These are phyloP conservation scores for Picathartes gymnocephalus DNA, from an alignment of 2,113 vertebrate genomes.

Conservation along the genomic window DNA sequence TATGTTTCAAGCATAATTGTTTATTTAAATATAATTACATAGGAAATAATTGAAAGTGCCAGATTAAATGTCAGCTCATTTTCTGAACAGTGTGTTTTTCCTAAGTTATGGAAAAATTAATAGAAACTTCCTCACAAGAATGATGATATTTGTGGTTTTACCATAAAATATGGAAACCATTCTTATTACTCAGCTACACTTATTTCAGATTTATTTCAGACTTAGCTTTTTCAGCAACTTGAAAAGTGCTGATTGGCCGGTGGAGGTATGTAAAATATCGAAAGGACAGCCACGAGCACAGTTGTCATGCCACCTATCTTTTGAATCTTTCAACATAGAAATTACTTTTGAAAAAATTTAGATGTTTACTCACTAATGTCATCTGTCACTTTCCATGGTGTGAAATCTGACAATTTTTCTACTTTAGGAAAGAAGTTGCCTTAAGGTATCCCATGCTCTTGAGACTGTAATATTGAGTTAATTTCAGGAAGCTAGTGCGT, in stretches of 20 bases:
- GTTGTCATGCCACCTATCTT: neutral
- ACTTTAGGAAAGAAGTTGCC: neutral
- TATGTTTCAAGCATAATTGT: neutral
- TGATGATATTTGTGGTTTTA: neutral
- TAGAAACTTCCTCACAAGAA: neutral
- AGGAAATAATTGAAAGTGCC: neutral
- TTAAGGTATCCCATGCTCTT: neutral
- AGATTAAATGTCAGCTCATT: neutral
- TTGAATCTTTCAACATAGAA: neutral
- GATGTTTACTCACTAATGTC: neutral
- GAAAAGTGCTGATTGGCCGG: neutral
- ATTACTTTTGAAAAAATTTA: neutral
- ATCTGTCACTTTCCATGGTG: neutral
- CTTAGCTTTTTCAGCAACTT: neutral
- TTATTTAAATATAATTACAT: neutral
- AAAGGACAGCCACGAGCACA: neutral
- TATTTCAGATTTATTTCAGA: neutral
- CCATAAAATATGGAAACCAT: neutral
- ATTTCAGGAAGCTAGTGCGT: neutral
- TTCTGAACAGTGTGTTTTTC: neutral
- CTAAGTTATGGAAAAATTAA: neutral
- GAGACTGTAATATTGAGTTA: neutral
- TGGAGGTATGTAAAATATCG: neutral
- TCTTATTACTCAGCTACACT: neutral
- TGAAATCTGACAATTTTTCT: neutral